These are phyloP conservation scores for Marmota monax DNA, from an alignment of 2,113 vertebrate genomes.

Conservation along the genomic window DNA sequence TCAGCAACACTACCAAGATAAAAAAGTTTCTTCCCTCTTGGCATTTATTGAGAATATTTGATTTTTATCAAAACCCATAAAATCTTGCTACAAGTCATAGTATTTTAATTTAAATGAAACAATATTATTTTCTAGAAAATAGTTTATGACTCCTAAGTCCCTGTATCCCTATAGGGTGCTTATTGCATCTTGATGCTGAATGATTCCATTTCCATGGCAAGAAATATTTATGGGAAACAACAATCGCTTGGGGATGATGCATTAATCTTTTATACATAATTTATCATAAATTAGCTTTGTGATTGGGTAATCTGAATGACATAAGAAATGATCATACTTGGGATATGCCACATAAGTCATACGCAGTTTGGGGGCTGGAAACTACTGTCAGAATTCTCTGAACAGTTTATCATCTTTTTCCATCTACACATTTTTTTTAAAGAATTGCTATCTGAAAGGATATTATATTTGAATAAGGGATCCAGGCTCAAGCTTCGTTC, in stretches of 20 bases:
- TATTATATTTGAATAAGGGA: conserved; percentile 61
- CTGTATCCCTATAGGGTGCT: not conserved
- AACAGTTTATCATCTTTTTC: conserved; percentile 50
- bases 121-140: conserved; percentile 44
- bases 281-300: conserved; percentile 78
- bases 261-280: conserved; percentile 71
- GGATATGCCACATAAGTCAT: conserved; percentile 74
- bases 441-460: conserved; percentile 73
- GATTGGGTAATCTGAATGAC: conserved; percentile 69
- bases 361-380: conserved; percentile 66
- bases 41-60: not conserved
- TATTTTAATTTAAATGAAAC: conserved; percentile 39
- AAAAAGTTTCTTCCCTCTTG: conserved; percentile 9
- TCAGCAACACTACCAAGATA: not conserved
- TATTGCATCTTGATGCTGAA: conserved; percentile 61
- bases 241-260: conserved; percentile 31
- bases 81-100: not conserved
- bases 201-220: conserved; percentile 69
- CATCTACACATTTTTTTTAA: conserved; percentile 64
- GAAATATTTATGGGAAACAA: conserved; percentile 52
- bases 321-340: conserved; percentile 68
- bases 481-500: conserved; percentile 68
- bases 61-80: conserved; percentile 41
- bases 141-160: not conserved
- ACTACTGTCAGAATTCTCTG: conserved; percentile 61